Evolutionary conservation across 92 coral and sea anemone genomes (phyloP), one percentile per base, ranked within the genome.

Genomic region (Porites divaricata): DNA sequence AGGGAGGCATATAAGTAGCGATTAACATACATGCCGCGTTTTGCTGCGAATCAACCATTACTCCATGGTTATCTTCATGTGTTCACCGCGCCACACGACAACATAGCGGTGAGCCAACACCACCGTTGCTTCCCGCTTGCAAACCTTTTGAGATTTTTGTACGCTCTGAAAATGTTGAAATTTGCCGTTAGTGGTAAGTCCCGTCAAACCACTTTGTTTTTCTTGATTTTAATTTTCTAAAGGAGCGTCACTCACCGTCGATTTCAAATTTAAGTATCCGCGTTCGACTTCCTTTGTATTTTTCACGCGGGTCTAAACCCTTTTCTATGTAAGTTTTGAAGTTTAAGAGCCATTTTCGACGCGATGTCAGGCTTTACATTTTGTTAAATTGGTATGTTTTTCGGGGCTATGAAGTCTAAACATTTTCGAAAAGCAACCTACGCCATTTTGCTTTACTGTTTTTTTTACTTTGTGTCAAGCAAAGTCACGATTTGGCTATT

Each of bases 101-200:
- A 54, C 65, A 54, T 15, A 11, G 11, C n/a, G 57, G n/a, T 17
- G 26, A 54, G 17, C 48, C 49, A 19, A 10, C 14, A 49, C 10
- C 63, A 28, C 17, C 41, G 56, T 16, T 63, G 16, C 20, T 35
- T 41, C 35, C 69, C 48, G 17, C 57, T 68, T 48, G 50, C 16
- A 19, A 53, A 20, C 57, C 69, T 69, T 10, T 20, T 35, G 67
- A 17, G 58, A 56, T 17, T 51, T 56, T 35, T 17, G 4, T 58
- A 28, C 41, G n/a, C n/a, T 15, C 63, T 26, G 24, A 22, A 17
- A 49, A 90, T 90, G 93, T 78, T 90, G 50, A 90, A 90, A 59
- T 90, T 90, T 76, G 90, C 93, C n/a, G 85, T 90, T 4, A 81
- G 76, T 52, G 93, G 93, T 90, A 56, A 86, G 93, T 70, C 66